phyloP scores from a whole-genome alignment of 2,888 invertebrate genomes.

The Drosophila kanekoi region DNA sequence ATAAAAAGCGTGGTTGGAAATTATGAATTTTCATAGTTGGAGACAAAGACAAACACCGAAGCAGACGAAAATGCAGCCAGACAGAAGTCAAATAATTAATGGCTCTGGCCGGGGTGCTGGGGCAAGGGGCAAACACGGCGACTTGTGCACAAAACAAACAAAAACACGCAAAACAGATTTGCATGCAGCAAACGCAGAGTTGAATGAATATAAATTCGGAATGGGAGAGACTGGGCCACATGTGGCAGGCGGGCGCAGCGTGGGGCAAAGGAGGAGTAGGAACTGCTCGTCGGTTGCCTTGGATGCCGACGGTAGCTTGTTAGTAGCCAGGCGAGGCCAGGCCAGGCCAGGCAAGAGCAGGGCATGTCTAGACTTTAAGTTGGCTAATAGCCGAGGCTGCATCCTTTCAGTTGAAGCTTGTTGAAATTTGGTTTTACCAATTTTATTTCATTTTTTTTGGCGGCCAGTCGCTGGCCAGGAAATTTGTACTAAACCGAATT shows the following conservation, averaged over 20 bases:
- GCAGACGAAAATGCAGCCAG: conserved; percentile 64
- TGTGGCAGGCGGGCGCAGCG: conserved; percentile 23
- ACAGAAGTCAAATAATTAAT: conserved; percentile 78
- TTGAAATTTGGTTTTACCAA: conserved; percentile 46
- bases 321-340: conserved; percentile 38
- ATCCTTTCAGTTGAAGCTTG: conserved; percentile 44
- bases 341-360: conserved; percentile 7
- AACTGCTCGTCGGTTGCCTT: conserved; percentile 66
- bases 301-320: conserved; percentile 75
- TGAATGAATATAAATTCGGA: conserved; percentile 37
- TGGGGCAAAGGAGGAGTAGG: neutral
- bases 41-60: conserved; percentile 55
- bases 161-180: conserved; percentile 75
- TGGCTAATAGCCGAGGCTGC: conserved; percentile 71
- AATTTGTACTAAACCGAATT: conserved; percentile 75
- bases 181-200: conserved; percentile 63
- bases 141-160: conserved; percentile 52
- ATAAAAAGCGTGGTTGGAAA: conserved; percentile 43
- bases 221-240: conserved; percentile 29
- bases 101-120: conserved; percentile 26
- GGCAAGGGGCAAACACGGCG: conserved; percentile 35
- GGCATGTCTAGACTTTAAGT: conserved; percentile 74
- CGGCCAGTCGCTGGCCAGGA: conserved; percentile 27
- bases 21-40: conserved; percentile 69
- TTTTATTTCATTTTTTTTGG: conserved; percentile 11